These are phyloP conservation scores for Tiliacea aurago DNA, from an alignment of 2,888 invertebrate species.

Conservation along the genomic window DNA sequence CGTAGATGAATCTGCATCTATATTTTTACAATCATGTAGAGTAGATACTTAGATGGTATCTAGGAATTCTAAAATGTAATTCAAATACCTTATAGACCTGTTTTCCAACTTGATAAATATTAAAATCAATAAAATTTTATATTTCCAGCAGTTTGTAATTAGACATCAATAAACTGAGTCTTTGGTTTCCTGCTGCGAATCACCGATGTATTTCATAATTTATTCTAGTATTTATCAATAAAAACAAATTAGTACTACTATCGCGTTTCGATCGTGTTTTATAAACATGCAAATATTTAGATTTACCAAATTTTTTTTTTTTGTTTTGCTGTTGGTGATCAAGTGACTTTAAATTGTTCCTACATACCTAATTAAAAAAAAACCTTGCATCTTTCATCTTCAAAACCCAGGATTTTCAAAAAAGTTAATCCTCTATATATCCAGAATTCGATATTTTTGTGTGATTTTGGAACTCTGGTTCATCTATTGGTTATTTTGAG, in stretches of 20 bases:
- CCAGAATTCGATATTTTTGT: neutral
- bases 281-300: neutral
- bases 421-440: neutral
- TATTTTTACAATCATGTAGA: constrained; percentile 2
- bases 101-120: constrained; percentile 54
- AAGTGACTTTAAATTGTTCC: neutral
- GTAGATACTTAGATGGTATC: constrained; percentile 16
- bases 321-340: neutral
- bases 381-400: neutral
- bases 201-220: constrained; percentile 21
- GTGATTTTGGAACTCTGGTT: neutral
- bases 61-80: constrained; percentile 37
- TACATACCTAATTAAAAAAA: neutral
- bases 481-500: neutral
- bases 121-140: constrained; percentile 54
- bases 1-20: neutral
- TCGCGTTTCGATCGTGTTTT: no score
- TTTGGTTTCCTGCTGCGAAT: constrained; percentile 58
- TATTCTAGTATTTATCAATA: constrained; percentile 39
- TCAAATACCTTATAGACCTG: constrained; percentile 46
- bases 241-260: constrained; percentile 23
- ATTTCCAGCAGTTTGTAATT: constrained; percentile 51
- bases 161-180: constrained; percentile 46
- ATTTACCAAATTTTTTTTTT: neutral
- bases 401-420: neutral